These are phyloP conservation scores for Agrypnia vestita DNA, from an alignment of 1,140 invertebrate genomes.

Conservation along the genomic window DNA sequence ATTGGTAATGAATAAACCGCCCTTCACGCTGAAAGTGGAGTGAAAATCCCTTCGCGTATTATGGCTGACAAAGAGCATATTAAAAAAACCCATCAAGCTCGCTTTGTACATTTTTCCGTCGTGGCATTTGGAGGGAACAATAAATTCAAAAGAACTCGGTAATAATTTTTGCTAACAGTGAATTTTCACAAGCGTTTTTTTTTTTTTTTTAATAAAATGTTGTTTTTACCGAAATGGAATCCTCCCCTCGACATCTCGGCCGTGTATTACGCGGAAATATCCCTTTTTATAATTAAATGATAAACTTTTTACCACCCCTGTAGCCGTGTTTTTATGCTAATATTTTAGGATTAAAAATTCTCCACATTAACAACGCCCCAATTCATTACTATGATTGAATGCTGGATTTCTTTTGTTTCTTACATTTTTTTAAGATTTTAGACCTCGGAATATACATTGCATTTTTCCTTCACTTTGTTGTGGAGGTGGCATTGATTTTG, in stretches of 20 bases:
- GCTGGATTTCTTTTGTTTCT: background rate
- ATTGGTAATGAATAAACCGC: too few species aligned
- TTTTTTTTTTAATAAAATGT: slow-evolving; percentile 39
- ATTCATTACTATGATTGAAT: slow-evolving; percentile 9
- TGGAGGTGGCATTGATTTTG: too few species aligned
- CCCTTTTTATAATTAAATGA: slow-evolving; percentile 41
- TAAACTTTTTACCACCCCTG: slow-evolving; percentile 13
- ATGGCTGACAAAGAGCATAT: slow-evolving; percentile 7
- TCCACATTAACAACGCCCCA: slow-evolving; percentile 12
- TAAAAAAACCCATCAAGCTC: background rate
- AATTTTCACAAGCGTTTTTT: slow-evolving; percentile 18
- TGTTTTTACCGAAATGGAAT: slow-evolving; percentile 35
- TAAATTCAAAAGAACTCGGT: slow-evolving; percentile 18
- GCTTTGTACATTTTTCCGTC: background rate
- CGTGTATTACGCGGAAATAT: slow-evolving; percentile 15
- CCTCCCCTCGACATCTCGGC: slow-evolving; percentile 22
- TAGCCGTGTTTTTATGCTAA: slow-evolving; percentile 13
- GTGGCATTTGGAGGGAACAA: slow-evolving; percentile 30
- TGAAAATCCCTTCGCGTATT: too few species aligned
- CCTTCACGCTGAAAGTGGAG: too few species aligned
- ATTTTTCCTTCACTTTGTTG: too few species aligned
- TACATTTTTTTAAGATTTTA: background rate
- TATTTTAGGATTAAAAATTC: slow-evolving; percentile 20
- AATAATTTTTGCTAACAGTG: slow-evolving; percentile 21
- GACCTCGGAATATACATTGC: too few species aligned